Conservation (phyloP, 2,888 invertebrate genomes). For the Rambutsinella grinnellia region DNA sequence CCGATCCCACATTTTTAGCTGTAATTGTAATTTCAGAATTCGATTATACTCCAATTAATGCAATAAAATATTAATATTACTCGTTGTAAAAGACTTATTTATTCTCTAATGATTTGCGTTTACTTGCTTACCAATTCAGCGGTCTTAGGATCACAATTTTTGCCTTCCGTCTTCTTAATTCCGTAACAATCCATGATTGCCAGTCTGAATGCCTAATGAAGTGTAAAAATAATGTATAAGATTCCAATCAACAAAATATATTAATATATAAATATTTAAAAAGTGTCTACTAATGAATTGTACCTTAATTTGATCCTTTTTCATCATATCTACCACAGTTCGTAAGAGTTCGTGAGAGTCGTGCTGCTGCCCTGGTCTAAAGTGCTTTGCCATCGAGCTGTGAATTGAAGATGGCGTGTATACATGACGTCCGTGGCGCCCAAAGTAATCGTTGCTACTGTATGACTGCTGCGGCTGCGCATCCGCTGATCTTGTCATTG, state of each 20-base stretch:
- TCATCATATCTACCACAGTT: constrained; percentile 65
- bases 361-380: constrained; percentile 95
- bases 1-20: constrained; percentile 65
- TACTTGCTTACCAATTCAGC: constrained; percentile 68
- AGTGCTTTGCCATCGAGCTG: constrained; percentile 71
- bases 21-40: constrained; percentile 15
- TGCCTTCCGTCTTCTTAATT: constrained; percentile 77
- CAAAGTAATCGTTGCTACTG: constrained; percentile 34
- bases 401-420: constrained; percentile 61
- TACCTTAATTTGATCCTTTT: constrained; percentile 66
- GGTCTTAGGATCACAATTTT: constrained; percentile 77
- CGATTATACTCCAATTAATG: no score
- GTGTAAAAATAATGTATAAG: no score
- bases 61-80: no score
- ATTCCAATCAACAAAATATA: constrained; percentile 4
- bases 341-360: constrained; percentile 96
- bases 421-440: constrained; percentile 32
- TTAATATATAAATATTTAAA: no score
- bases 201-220: constrained; percentile 80
- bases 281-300: constrained; percentile 3
- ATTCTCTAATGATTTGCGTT: no score
- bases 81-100: no score
- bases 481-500: constrained; percentile 60
- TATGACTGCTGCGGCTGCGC: constrained; percentile 31
- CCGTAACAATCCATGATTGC: constrained; percentile 85